phyloP scores from a whole-genome alignment of 2,113 vertebrate species.

The Petromus typicus region DNA sequence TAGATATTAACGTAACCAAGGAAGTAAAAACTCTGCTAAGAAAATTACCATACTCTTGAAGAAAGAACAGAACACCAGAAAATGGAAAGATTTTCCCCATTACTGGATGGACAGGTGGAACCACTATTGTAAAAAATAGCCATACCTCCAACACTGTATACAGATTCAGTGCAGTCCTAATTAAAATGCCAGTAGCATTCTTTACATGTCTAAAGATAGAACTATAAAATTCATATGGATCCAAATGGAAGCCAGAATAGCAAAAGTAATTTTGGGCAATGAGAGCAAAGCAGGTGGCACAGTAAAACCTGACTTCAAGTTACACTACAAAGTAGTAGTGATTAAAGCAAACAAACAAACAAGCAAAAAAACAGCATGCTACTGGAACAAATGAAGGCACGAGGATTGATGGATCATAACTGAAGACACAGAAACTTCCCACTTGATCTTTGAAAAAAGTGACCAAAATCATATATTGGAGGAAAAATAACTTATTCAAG shows the following conservation, averaged over 20 bases:
- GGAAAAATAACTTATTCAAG: neutral
- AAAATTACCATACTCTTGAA: neutral
- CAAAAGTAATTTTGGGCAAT: neutral
- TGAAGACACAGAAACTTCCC: neutral
- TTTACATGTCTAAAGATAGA: neutral
- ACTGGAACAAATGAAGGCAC: neutral
- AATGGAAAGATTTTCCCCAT: neutral
- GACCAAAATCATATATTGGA: neutral
- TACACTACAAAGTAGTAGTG: neutral
- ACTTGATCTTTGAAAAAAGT: neutral
- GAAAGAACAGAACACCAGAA: neutral
- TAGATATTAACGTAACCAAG: neutral
- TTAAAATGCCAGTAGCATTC: neutral
- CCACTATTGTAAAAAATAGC: neutral
- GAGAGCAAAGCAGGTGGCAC: neutral
- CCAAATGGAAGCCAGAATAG: neutral
- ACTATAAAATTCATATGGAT: neutral
- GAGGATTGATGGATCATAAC: neutral
- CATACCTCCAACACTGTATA: neutral
- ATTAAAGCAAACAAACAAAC: neutral
- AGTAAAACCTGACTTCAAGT: neutral
- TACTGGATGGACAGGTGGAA: neutral
- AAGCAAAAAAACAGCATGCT: neutral
- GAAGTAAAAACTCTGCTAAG: neutral
- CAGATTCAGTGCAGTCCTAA: neutral